Conservation (phyloP, 1,140 invertebrate species). For the Dendrolimus kikuchii region DNA sequence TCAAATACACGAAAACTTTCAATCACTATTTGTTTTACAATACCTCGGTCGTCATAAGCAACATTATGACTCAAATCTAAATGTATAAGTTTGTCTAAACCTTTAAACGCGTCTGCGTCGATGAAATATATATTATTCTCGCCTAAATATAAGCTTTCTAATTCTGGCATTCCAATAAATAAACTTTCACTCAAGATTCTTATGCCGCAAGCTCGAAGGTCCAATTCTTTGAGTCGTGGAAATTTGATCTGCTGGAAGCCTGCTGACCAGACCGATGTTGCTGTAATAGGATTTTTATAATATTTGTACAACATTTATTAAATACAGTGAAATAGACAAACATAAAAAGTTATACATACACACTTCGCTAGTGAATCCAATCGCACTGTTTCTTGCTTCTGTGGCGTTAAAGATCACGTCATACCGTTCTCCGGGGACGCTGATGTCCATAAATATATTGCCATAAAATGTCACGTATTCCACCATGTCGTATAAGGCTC, state of each 20-base stretch:
- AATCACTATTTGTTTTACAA: conserved; percentile 33
- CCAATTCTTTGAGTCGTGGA: conserved; percentile 62
- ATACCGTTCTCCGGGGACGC: conserved; percentile 21
- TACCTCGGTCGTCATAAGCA: conserved; percentile 26
- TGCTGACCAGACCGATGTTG: conserved; percentile 27
- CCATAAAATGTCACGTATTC: conserved; percentile 55
- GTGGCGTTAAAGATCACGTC: conserved; percentile 40
- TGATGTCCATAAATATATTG: conserved; percentile 35
- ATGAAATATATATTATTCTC: conserved; percentile 69
- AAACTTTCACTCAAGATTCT: conserved; percentile 41
- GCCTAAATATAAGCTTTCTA: conserved; percentile 66
- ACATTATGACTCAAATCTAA: conserved; percentile 72
- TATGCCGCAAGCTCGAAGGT: conserved; percentile 72
- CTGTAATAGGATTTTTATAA: conserved; percentile 19
- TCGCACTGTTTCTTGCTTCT: conserved; percentile 1
- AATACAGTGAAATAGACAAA: background rate
- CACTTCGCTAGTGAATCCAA: background rate
- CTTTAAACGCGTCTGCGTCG: conserved; percentile 44
- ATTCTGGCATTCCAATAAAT: conserved; percentile 59
- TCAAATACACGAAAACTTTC: conserved; percentile 38
- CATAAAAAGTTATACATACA: background rate
- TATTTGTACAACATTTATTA: background rate
- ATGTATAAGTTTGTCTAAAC: conserved; percentile 52
- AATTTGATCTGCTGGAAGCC: conserved; percentile 30
- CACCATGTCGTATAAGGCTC: conserved; percentile 25